Evolutionary conservation across 2,888 invertebrate species (phyloP), one percentile per base, ranked within the genome.

Genomic region (Eledona agricola): DNA sequence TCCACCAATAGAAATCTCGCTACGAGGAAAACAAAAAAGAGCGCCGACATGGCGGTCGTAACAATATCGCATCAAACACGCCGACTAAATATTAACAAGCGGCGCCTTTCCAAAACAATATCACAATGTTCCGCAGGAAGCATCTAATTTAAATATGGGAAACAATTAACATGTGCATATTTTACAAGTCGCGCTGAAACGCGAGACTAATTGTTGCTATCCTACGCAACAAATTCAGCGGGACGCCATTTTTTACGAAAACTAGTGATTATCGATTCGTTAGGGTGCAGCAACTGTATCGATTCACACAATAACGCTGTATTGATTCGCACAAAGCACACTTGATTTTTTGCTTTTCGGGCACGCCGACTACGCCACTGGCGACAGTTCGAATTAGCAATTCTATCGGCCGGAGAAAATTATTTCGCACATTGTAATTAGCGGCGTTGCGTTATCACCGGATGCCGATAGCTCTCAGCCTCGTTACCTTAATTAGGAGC

Each of bases 141-240:
- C 12, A 19, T 35, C 45, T 43, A 35, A 51, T 51, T 51, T 51
- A 43, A 51, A 45, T 51, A 51, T 45, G 37, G 51, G 51, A 45
- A 51, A 43, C 32, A 51, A 51, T 51, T 43, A 37, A 20, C 37
- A 51, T 51, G 51, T 35, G 15, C 51, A 51, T 51, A 51, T 43
- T 42, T 43, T 34, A 51, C 37, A 29, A 26, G 22, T 17, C 20
- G 32, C 42, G 29, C 28, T 42, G 42, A 42, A 35, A 22, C 10
- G 7, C 12, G 26, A 12, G 10, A 25, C 43, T 31, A 31, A 43
- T 43, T 43, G n/a, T n/a, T n/a, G n/a, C n/a, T n/a, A n/a, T 23
- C 19, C 16, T 25, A 10, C 25, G 9, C 26, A n/a, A n/a, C n/a
- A n/a, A n/a, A n/a, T n/a, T n/a, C n/a, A n/a, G n/a, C n/a, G n/a